A percentile compares a stretch with the other conserved stretches of the same genome.
These are phyloP conservation scores for Plectropomus leopardus DNA, from an alignment of 2,113 vertebrate species.

Conservation along the genomic window DNA sequence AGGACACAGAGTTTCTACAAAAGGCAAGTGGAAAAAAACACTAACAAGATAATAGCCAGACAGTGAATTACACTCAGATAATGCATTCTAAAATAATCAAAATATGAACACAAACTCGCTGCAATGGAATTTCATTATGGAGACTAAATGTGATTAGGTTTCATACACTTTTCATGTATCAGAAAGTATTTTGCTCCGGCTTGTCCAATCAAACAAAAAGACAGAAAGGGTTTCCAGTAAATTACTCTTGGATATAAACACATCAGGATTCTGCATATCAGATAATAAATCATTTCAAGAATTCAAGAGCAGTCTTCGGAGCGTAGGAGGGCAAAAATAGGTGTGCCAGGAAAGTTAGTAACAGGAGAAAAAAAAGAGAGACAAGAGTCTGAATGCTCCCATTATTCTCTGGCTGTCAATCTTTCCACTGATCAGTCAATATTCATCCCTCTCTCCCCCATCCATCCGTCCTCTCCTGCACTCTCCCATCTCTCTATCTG, in stretches of 20 bases:
- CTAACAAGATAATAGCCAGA: conserved; percentile 79
- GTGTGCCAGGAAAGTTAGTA: conserved; percentile 72
- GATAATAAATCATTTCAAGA: conserved; percentile 75
- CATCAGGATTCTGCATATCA: conserved; percentile 77
- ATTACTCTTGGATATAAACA: conserved; percentile 81
- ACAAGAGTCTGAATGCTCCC: conserved; percentile 67
- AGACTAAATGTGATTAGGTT: conserved; percentile 80
- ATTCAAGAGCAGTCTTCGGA: conserved; percentile 66
- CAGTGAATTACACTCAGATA: conserved; percentile 79
- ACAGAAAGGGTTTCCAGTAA: conserved; percentile 77
- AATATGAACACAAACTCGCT: conserved; percentile 81
- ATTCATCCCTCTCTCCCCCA: conserved; percentile 75
- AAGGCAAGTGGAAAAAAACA: conserved; percentile 54
- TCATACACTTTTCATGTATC: conserved; percentile 78
- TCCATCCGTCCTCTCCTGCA: conserved; percentile 81
- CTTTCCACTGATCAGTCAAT: conserved; percentile 82
- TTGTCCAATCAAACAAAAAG: conserved; percentile 79
- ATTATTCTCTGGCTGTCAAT: conserved; percentile 82
- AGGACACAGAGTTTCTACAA: conserved; percentile 69
- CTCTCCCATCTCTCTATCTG: conserved; percentile 78
- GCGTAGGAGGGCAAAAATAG: conserved; percentile 79
- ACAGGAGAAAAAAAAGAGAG: conserved; percentile 27
- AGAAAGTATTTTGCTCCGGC: conserved; percentile 72
- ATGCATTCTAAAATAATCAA: conserved; percentile 84
- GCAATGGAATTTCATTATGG: conserved; percentile 81